Evolutionary conservation across 37 sponge, comb jelly and placozoan species (phyloP).

Genomic region (Dysidea cf. avara): DNA sequence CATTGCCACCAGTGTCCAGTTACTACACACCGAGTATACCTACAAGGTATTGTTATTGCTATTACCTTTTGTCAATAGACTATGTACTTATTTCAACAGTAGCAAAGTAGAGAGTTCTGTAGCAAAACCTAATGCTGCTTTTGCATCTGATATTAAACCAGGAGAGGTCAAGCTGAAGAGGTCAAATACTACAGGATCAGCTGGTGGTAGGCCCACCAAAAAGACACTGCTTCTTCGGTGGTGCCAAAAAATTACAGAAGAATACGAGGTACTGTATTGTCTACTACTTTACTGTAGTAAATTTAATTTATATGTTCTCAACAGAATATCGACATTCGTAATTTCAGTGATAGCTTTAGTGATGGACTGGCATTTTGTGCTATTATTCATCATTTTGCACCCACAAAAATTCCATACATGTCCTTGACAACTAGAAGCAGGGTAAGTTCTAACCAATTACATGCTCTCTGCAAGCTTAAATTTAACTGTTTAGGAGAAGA

Average conservation of each 20-base stretch:
- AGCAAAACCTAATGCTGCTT: too few relatives aligned
- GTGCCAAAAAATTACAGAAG: constrained; percentile 49
- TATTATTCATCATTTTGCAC: constrained; percentile 76
- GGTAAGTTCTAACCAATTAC: constrained; percentile 21
- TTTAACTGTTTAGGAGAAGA: constrained; percentile 19
- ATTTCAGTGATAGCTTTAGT: constrained; percentile 70
- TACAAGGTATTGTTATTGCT: too few relatives aligned
- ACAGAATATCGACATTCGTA: constrained; percentile 67
- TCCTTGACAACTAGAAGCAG: constrained; percentile 51
- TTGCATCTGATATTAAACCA: too few relatives aligned
- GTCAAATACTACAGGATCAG: not conserved
- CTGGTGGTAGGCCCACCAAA: constrained; percentile 22
- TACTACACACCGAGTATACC: too few relatives aligned
- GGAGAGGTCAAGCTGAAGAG: too few relatives aligned
- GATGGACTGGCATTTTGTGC: constrained; percentile 90
- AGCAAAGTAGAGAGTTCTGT: too few relatives aligned
- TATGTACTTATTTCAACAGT: too few relatives aligned
- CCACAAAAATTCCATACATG: constrained; percentile 70
- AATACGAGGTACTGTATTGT: constrained; percentile 29
- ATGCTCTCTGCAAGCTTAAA: not conserved
- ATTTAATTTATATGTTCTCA: not conserved
- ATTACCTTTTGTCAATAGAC: too few relatives aligned
- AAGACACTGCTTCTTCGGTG: constrained; percentile 55
- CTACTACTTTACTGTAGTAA: not conserved
- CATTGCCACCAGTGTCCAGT: too few relatives aligned